Evolutionary conservation across 2,888 invertebrate genomes (phyloP).

Genomic region (Acanthosoma haemorrhoidale): DNA sequence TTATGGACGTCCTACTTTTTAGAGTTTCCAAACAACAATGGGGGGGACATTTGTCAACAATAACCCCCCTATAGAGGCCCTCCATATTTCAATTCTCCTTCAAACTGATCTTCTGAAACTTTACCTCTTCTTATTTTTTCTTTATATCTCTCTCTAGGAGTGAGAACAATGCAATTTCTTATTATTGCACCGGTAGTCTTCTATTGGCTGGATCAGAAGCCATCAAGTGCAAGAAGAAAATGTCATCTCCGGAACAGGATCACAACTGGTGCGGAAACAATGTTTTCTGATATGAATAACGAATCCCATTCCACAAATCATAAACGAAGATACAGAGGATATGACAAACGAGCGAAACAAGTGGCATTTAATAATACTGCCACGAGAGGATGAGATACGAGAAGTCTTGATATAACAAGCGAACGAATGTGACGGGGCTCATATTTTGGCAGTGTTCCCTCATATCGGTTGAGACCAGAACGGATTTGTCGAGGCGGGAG

Average conservation of each 20-base stretch:
- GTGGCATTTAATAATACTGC: background rate
- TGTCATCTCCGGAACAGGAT: background rate
- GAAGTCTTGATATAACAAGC: background rate
- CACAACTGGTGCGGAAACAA: too few species aligned
- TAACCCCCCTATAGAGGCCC: constrained; percentile 1
- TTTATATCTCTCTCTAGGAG: background rate
- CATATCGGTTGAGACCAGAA: background rate
- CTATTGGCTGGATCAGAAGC: too few species aligned
- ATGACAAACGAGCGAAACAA: background rate
- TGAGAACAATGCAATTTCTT: background rate
- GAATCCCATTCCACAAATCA: background rate
- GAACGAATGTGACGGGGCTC: background rate
- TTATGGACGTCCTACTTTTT: too few species aligned
- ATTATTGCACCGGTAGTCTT: too few species aligned
- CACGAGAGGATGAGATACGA: background rate
- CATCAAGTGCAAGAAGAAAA: background rate
- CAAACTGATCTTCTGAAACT: background rate
- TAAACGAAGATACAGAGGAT: background rate
- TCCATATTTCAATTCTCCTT: background rate
- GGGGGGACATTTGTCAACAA: constrained; percentile 10
- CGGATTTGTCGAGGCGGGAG: background rate
- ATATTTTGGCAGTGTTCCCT: background rate
- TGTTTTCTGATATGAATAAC: too few species aligned
- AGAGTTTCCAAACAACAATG: background rate
- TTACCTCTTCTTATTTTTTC: background rate